Evolutionary conservation across 2,797 vertebrate species (phyloP).

Genomic region (Channallabes apus): DNA sequence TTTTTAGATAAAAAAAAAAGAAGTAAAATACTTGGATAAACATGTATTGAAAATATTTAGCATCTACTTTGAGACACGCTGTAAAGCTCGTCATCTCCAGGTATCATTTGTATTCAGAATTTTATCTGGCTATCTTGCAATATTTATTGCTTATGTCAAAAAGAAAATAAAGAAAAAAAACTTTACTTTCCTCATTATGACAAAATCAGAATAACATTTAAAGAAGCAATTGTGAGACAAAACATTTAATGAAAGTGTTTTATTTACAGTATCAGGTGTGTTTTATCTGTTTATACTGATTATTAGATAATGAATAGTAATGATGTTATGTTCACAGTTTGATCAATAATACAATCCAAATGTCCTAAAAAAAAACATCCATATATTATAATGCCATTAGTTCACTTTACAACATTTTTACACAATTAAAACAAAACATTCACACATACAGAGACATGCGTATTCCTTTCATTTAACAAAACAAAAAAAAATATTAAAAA

Average conservation of each 20-base stretch:
- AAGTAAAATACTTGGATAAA: not conserved
- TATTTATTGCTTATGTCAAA: not conserved
- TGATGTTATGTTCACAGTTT: not conserved
- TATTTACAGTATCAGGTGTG: conserved; percentile 2
- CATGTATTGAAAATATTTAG: not conserved
- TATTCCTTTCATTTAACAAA: not conserved
- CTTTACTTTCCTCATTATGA: not conserved
- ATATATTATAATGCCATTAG: not conserved
- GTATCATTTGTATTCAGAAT: not conserved
- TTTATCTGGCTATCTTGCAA: not conserved
- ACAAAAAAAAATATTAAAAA: not conserved
- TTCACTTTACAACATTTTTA: not conserved
- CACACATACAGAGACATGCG: not conserved
- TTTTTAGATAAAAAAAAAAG: no score
- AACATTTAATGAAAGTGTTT: not conserved
- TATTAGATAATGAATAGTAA: not conserved
- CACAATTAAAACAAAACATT: not conserved
- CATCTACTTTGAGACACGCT: not conserved
- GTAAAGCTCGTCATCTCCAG: not conserved
- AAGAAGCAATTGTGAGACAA: not conserved
- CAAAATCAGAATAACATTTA: not conserved
- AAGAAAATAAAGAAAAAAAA: not conserved
- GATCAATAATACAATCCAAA: not conserved
- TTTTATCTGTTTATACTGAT: not conserved
- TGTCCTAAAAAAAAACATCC: not conserved